Evolutionary conservation across 2,113 vertebrate species (phyloP), one percentile per base, ranked within the genome.

Genomic region (Macquaria ambigua): DNA sequence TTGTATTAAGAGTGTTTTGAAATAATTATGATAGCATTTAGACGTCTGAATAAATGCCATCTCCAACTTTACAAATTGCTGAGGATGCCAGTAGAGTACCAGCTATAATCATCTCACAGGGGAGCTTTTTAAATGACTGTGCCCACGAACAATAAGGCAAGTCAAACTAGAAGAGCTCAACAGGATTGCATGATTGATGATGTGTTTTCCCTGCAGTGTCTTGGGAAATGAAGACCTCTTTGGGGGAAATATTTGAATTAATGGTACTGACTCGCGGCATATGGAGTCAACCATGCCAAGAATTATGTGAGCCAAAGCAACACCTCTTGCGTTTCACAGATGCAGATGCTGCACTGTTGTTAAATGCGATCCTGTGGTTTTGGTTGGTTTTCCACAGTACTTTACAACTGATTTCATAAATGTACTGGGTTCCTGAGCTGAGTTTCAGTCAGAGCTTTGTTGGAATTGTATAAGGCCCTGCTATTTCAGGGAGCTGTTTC

Each of bases 171-270:
- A 53, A 11, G 58, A 61, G 72, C 74, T 72, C 73, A 4, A 59
- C 78, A 34, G 64, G 71, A 82, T 66, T 43, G 69, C 62, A 34
- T 90, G 88, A 91, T 82, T 85, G 83, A 93, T 90, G 87, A 86
- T 88, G 77, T 69, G 52, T 81, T 74, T 77, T 68, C 69, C n/a
- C 48, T 16, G 56, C 61, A 28, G 20, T 55, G 85, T 83, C 87
- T 58, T 62, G 59, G 83, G 66, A 76, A 84, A 88, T 71, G 59
- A 88, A 80, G 37, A 79, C 69, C 68, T 87, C 74, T 88, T 86
- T 76, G n/a, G 69, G 8, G 67, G 43, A 66, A 75, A 68, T 66
- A 85, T 79, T 48, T 72, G 37, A 86, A 87, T 85, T 72, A 83
- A 88, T 81, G 81, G 43, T 48, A 46, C 56, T 31, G 52, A 68